These are phyloP conservation scores for Drosophila rhopaloa DNA, from an alignment of 1,140 invertebrate species.

Conservation along the genomic window DNA sequence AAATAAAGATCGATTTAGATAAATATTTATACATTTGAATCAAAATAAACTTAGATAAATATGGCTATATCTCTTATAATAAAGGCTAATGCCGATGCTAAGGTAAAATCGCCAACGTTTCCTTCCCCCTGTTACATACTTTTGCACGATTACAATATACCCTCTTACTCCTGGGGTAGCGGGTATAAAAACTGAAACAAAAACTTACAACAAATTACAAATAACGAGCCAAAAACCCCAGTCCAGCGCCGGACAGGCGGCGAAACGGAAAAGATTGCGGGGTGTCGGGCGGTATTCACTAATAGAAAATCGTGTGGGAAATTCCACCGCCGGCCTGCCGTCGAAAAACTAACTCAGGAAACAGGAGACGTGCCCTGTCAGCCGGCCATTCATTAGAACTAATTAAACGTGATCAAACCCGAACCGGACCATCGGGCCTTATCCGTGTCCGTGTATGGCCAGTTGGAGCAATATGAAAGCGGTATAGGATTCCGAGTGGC, in stretches of 20 bases:
- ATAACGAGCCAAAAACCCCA: constrained; percentile 66
- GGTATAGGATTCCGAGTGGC: neutral
- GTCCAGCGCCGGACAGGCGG: neutral
- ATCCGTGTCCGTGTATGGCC: neutral
- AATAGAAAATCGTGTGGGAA: constrained; percentile 72
- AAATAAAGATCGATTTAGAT: too few species aligned
- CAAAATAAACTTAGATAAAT: too few species aligned
- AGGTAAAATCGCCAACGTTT: too few species aligned
- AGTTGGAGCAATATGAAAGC: neutral
- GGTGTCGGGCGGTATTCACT: constrained; percentile 10
- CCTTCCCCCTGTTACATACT: too few species aligned
- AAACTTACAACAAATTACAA: constrained; percentile 81
- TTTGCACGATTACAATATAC: neutral
- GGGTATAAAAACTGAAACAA: constrained; percentile 72
- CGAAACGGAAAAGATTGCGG: constrained; percentile 9
- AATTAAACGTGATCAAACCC: constrained; percentile 75
- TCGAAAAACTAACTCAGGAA: constrained; percentile 34
- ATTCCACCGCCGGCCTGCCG: constrained; percentile 39
- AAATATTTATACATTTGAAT: too few species aligned
- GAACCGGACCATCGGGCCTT: constrained; percentile 6
- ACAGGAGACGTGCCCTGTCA: constrained; percentile 32
- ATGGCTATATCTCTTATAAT: too few species aligned
- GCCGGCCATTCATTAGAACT: constrained; percentile 77
- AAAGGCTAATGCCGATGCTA: too few species aligned
- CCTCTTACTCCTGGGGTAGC: neutral